Percentiles rank a stretch among this genome's conserved stretches.
Evolutionary conservation across 2,113 vertebrate genomes (phyloP).

Genomic region (Dicentrarchus labrax): DNA sequence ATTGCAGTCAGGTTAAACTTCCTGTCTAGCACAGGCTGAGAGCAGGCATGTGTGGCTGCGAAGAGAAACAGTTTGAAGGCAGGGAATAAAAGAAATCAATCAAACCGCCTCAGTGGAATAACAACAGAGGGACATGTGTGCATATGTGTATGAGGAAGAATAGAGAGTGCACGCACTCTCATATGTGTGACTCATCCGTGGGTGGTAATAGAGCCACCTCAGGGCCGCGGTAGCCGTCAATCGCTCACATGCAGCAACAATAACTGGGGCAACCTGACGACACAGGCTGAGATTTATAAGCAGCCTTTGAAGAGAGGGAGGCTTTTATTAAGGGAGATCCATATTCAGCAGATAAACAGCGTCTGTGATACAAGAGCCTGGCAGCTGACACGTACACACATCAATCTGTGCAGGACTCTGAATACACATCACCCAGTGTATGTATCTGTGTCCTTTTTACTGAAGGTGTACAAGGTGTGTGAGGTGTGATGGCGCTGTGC

Average conservation of each 20-base stretch:
- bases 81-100: slow-evolving; percentile 70
- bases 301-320: slow-evolving; percentile 41
- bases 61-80: slow-evolving; percentile 39
- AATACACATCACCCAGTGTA: neutral
- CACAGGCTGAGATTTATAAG: slow-evolving; percentile 50
- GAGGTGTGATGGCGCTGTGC: slow-evolving; percentile 88
- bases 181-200: slow-evolving; percentile 77
- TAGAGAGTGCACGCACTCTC: slow-evolving; percentile 32
- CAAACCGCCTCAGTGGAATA: slow-evolving; percentile 39
- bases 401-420: slow-evolving; percentile 23
- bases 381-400: slow-evolving; percentile 36
- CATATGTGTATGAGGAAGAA: slow-evolving; percentile 23
- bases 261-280: slow-evolving; percentile 46
- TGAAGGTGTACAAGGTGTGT: slow-evolving; percentile 48
- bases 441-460: slow-evolving; percentile 9
- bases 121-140: slow-evolving; percentile 55
- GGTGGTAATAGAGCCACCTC: slow-evolving; percentile 66
- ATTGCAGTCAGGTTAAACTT: slow-evolving; percentile 1
- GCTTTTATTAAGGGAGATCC: slow-evolving; percentile 62
- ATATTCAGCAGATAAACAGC: slow-evolving; percentile 67
- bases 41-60: slow-evolving; percentile 19
- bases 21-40: neutral
- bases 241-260: slow-evolving; percentile 56
- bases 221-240: slow-evolving; percentile 51
- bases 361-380: slow-evolving; percentile 29